Evolutionary conservation across 2,113 vertebrate genomes (phyloP).

Genomic region (Panthera tigris): DNA sequence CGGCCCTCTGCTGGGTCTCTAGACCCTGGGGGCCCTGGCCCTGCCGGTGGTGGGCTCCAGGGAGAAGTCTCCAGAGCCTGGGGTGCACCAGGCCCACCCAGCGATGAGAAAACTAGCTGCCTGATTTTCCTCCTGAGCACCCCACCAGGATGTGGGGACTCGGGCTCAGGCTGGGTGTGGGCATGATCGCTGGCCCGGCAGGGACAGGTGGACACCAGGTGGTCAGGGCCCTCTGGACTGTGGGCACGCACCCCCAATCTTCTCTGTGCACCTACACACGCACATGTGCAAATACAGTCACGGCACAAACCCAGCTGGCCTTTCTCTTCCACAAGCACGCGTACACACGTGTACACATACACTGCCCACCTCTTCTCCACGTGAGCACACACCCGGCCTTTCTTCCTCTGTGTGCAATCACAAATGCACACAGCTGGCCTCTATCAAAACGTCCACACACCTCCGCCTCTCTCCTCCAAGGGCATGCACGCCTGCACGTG

Average conservation of each 20-base stretch:
- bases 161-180: background rate
- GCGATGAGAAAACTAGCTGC: background rate
- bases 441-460: background rate
- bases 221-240: background rate
- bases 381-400: background rate
- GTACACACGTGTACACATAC: background rate
- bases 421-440: background rate
- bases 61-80: background rate
- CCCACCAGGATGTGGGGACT: fast-evolving
- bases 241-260: fast-evolving
- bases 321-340: background rate
- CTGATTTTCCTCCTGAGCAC: background rate
- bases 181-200: background rate
- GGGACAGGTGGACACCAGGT: background rate
- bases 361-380: background rate
- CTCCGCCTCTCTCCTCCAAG: background rate
- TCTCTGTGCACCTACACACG: background rate
- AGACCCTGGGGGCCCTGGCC: background rate
- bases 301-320: background rate
- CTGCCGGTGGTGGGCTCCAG: background rate
- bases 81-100: background rate
- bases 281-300: fast-evolving
- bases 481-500: background rate
- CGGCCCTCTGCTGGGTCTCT: background rate
- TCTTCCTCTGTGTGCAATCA: background rate